These are phyloP conservation scores for Standfussiana lucernea DNA, from an alignment of 2,888 invertebrate genomes.

Conservation along the genomic window DNA sequence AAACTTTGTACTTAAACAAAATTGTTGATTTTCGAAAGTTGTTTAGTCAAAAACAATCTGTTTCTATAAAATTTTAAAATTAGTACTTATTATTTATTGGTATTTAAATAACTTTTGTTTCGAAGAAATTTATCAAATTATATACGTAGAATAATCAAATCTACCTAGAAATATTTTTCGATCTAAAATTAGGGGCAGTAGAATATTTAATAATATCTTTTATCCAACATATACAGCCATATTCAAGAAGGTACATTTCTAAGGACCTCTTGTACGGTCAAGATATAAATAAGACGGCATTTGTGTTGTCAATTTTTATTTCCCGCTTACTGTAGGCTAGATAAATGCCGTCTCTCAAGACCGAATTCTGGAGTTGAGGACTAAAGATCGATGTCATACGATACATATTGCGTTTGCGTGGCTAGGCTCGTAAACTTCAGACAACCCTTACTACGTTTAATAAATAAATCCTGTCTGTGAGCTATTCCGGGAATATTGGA, in stretches of 20 bases:
- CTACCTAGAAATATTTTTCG: background rate
- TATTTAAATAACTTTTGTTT: slow-evolving; percentile 11
- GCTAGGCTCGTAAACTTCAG: slow-evolving; percentile 48
- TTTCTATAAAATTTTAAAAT: slow-evolving; percentile 23
- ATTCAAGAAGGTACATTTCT: slow-evolving; percentile 2
- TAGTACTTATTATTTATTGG: slow-evolving; percentile 20
- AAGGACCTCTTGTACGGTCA: slow-evolving; percentile 17
- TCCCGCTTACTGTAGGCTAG: slow-evolving; percentile 25
- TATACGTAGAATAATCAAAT: slow-evolving; percentile 12
- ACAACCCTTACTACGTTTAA: slow-evolving; percentile 38
- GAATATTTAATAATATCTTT: too few relatives aligned
- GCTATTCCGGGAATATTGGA: slow-evolving; percentile 32
- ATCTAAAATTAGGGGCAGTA: slow-evolving; percentile 2
- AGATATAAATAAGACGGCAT: slow-evolving; percentile 48
- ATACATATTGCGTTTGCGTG: slow-evolving; percentile 54
- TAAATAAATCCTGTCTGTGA: slow-evolving; percentile 41
- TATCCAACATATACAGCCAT: background rate
- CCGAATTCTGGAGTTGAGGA: slow-evolving; percentile 32
- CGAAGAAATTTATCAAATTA: slow-evolving; percentile 30
- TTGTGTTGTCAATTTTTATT: slow-evolving; percentile 59
- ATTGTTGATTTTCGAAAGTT: slow-evolving; percentile 45
- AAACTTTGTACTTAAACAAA: slow-evolving; percentile 34
- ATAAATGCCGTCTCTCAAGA: slow-evolving; percentile 61
- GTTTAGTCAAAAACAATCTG: slow-evolving; percentile 42
- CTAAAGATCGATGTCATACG: slow-evolving; percentile 53